phyloP scores from a whole-genome alignment of 2,797 vertebrate genomes.

The Girardinus metallicus region DNA sequence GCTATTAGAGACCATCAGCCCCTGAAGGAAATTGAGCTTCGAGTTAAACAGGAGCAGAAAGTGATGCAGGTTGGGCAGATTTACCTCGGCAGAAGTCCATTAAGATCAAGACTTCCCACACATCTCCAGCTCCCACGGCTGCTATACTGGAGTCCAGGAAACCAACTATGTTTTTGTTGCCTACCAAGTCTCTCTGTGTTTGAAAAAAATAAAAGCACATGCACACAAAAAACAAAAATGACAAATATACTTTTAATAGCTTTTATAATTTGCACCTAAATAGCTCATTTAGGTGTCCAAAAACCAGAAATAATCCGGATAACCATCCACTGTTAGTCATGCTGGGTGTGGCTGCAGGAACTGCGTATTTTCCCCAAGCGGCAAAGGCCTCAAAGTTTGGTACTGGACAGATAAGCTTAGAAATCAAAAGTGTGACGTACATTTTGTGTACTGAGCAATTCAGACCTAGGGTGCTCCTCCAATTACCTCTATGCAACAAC shows the following conservation, averaged over 20 bases:
- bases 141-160: conserved; percentile 97
- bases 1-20: conserved; percentile 22
- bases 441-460: neutral
- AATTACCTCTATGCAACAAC: neutral
- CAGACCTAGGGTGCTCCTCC: neutral
- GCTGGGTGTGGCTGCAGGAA: conserved; percentile 60
- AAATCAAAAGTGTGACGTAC: conserved; percentile 13
- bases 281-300: conserved; percentile 6
- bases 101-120: conserved; percentile 97
- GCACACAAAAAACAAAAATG: conserved; percentile 15
- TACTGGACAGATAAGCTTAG: conserved; percentile 24
- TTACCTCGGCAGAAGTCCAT: conserved; percentile 98
- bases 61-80: conserved; percentile 10
- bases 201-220: conserved; percentile 47
- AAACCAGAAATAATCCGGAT: conserved; percentile 44
- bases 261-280: conserved; percentile 1
- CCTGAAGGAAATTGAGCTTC: conserved; percentile 25
- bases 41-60: conserved; percentile 28
- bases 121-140: conserved; percentile 91
- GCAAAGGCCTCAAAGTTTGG: conserved; percentile 16
- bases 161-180: conserved; percentile 97
- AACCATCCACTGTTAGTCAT: conserved; percentile 42
- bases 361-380: conserved; percentile 39
- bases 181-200: conserved; percentile 90
- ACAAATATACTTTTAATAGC: conserved; percentile 7